Evolutionary conservation across 2,113 vertebrate species (phyloP).

Genomic region (Oncorhynchus masou): DNA sequence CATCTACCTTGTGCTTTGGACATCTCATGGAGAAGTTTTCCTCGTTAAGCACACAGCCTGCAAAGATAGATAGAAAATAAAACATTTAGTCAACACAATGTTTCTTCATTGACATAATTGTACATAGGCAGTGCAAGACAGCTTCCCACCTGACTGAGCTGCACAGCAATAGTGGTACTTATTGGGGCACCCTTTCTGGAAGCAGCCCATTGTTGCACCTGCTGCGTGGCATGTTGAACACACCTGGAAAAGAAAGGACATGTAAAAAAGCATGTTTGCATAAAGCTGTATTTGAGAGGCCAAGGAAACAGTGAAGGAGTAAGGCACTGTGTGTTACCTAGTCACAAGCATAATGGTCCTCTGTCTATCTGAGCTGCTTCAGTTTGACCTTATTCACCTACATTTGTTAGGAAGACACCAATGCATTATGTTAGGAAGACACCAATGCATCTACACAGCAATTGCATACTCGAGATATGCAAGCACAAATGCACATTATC

Average conservation of each 20-base stretch:
- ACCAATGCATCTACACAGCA: too few relatives aligned
- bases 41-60: constrained; percentile 70
- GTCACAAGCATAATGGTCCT: not conserved
- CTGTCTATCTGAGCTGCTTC: too few relatives aligned
- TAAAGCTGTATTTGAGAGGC: too few relatives aligned
- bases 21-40: constrained; percentile 76
- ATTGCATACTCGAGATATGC: too few relatives aligned
- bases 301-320: too few relatives aligned
- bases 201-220: constrained; percentile 75
- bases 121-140: not conserved
- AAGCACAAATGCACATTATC: too few relatives aligned
- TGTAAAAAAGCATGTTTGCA: not conserved
- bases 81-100: not conserved
- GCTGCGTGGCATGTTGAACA: constrained; percentile 63
- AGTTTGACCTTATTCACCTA: too few relatives aligned
- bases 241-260: constrained; percentile 41
- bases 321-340: not conserved
- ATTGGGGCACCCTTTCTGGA: constrained; percentile 69
- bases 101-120: not conserved
- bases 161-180: constrained; percentile 76
- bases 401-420: too few relatives aligned
- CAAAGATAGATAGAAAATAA: constrained; percentile 10
- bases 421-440: too few relatives aligned
- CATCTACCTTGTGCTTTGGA: constrained; percentile 71
- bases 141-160: constrained; percentile 63